Evolutionary conservation across 2,113 vertebrate species (phyloP).

Genomic region (Emydocephalus ijimae): DNA sequence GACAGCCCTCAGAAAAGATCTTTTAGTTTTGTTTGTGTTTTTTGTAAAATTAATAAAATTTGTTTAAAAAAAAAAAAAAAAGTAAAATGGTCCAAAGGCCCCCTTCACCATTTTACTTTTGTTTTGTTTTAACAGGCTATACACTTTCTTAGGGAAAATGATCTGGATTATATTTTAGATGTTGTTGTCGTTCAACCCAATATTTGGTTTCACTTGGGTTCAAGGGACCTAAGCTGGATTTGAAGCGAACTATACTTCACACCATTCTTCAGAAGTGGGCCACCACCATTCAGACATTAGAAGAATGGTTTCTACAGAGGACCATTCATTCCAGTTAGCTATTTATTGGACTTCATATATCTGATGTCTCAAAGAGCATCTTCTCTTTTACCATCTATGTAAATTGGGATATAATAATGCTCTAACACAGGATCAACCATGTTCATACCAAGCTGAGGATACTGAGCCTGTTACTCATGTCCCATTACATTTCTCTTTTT

Average conservation of each 20-base stretch:
- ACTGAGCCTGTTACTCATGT: not conserved
- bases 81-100: not conserved
- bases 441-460: not conserved
- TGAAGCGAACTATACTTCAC: not conserved
- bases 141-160: not conserved
- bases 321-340: not conserved
- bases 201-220: not conserved
- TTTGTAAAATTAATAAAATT: too few species aligned
- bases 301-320: not conserved
- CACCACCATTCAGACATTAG: not conserved
- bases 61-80: too few species aligned
- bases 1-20: too few species aligned
- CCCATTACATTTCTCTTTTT: not conserved
- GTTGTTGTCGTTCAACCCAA: not conserved
- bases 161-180: not conserved
- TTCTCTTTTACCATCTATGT: not conserved
- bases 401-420: not conserved
- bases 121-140: not conserved
- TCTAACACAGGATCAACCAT: not conserved
- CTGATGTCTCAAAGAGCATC: not conserved
- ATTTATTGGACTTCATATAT: not conserved
- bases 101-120: not conserved
- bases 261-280: not conserved
- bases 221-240: not conserved
- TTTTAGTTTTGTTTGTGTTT: too few species aligned